Base-by-base conservation (phyloP, 2,113 vertebrate species). In the Xenopus borealis region DNA sequence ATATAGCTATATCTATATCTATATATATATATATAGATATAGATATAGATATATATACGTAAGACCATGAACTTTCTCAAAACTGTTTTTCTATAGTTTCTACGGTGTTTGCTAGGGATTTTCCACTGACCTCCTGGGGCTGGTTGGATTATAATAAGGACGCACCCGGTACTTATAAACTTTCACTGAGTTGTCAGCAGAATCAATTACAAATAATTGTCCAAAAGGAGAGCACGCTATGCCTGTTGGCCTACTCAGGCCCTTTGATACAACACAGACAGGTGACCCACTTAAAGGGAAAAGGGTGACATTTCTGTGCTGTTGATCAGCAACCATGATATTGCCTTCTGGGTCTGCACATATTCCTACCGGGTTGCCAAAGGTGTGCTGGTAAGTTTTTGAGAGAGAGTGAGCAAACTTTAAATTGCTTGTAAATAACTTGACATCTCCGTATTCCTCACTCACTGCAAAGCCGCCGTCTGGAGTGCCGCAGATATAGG, bases 361-460 rank as follows among this genome's bases (percentile, higher is more conserved):
- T 30, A 92, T 47, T 0, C 88, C 89, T 0, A 85, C 63, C 0
- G 86, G 89, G 69, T 80, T 84, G 30, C 89, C 86, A 57, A 89
- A 90, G 1, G 0, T 14, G 30, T 87, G 85, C 0, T 74, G 2
- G 0, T 79, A 82, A 46, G 74, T 86, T 69, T 33, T 69, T 61
- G 83, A 63, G 23, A 91, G 78, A 12, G 85, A 88, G 18, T 80
- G 84, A 59, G 85, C 67, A 45, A 79, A 30, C 62, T 87, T 79
- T 12, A 1, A 2, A 63, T 75, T 82, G 69, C 80, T 82, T 0
- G 3, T 76, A 18, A 89, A 90, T 18, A 89, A 66, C 55, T 62
- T 78, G 63, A 90, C 81, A 0, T 85, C 87, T 19, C 86, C 78
- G 0, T 84, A 89, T 72, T 88, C 88, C 70, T 89, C 87, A 0